Evolutionary conservation across 2,113 vertebrate species (phyloP), one percentile per base, ranked within the genome.

Genomic region (Sterrhoptilus dennistouni): DNA sequence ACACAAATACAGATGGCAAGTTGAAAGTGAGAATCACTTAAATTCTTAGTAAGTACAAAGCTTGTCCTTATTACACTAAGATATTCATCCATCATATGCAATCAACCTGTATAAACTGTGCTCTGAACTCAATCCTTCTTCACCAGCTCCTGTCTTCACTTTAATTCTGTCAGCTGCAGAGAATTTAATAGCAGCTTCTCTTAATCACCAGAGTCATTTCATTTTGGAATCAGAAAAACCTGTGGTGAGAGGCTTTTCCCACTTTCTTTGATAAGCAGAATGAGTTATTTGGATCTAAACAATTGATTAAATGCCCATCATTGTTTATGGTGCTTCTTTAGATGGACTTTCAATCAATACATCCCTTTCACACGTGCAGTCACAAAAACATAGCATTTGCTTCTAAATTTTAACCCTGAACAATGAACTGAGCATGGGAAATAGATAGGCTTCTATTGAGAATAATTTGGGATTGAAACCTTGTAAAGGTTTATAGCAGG

Each of bases 321-420:
- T 42, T 74, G 9, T 76, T 94, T 85, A 85, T 5, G 63, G 77
- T 59, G 18, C 14, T 59, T 83, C 77, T 78, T 84, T 88, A 94
- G 91, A 84, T 72, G 64, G 70, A 88, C 79, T 92, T 84, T 50
- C 77, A 84, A 65, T 96, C 96, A 85, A 95, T 70, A 89, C 9
- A 3, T 56, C 49, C 25, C 31, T 71, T 94, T 95, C 61, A 81
- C 42, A 82, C 64, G 15, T 35, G 68, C 64, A 90, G 66, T 93
- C 91, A 90, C 36, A 54, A 65, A 91, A 90, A 77, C 77, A 50
- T 61, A 70, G 27, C 75, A 91, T 70, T 89, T 93, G 28, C 47
- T 95, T 96, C 91, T 96, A 91, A 95, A 79, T 36, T 49, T 61
- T 87, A 92, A 74, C 69, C 36, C 70, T 54, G 49, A 93, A 49